These are phyloP conservation scores for Cotesia chilonis DNA, from an alignment of 1,140 invertebrate genomes.

Conservation along the genomic window DNA sequence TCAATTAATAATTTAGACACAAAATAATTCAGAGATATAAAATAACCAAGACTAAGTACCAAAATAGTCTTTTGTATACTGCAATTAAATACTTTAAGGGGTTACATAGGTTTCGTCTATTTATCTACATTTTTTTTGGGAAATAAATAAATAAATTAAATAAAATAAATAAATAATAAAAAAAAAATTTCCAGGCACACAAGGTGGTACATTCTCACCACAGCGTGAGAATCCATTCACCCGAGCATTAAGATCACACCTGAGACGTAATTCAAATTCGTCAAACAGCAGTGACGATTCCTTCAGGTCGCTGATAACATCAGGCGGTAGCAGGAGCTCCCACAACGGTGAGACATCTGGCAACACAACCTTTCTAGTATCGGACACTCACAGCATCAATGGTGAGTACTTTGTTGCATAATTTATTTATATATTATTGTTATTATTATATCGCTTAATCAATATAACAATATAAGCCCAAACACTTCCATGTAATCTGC, in stretches of 20 bases:
- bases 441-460: neutral
- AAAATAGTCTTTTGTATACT: too few species aligned
- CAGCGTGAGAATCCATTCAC: conserved; percentile 68
- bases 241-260: conserved; percentile 41
- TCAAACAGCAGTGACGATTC: conserved; percentile 43
- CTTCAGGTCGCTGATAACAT: conserved; percentile 35
- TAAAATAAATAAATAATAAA: too few species aligned
- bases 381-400: conserved; percentile 59
- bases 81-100: too few species aligned
- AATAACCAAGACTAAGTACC: too few species aligned
- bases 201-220: conserved; percentile 74
- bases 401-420: conserved; percentile 47
- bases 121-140: too few species aligned
- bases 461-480: neutral
- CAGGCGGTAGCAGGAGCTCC: conserved; percentile 36
- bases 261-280: conserved; percentile 35
- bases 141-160: too few species aligned
- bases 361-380: conserved; percentile 50
- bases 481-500: neutral
- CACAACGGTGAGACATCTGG: conserved; percentile 43
- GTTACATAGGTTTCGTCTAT: too few species aligned
- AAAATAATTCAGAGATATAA: neutral
- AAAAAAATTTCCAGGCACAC: conserved; percentile 53
- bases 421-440: neutral
- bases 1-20: neutral